A percentile compares a stretch with the other conserved stretches of the same genome.
These are phyloP conservation scores for Eilema depressum DNA, from an alignment of 2,888 invertebrate genomes.

Conservation along the genomic window DNA sequence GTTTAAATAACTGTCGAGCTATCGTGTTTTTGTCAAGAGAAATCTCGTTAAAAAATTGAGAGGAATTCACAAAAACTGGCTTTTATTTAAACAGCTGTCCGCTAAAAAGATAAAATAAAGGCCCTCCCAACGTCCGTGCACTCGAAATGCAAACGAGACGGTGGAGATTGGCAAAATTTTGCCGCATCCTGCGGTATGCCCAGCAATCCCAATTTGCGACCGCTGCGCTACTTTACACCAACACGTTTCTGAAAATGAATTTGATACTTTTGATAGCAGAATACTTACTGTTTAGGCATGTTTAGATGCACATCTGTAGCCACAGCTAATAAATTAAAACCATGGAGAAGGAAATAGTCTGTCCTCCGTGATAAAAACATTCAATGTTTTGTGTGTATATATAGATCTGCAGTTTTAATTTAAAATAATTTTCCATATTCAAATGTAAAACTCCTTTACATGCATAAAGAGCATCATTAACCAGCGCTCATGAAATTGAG, in stretches of 20 bases:
- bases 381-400: neutral
- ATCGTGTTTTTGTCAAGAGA: conserved; percentile 69
- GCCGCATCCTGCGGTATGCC: conserved; percentile 52
- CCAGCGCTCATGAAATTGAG: neutral
- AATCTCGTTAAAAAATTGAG: conserved; percentile 75
- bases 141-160: conserved; percentile 76
- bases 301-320: neutral
- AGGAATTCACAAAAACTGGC: conserved; percentile 75
- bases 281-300: neutral
- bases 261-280: conserved; percentile 27
- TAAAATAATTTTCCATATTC: too few relatives aligned
- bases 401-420: neutral
- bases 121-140: conserved; percentile 61
- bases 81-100: conserved; percentile 75
- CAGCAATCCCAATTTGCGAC: conserved; percentile 49
- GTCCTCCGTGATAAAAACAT: too few relatives aligned
- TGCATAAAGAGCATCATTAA: neutral
- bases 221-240: conserved; percentile 24
- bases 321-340: neutral
- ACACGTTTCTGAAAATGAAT: conserved; percentile 24
- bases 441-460: neutral
- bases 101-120: conserved; percentile 72
- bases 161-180: conserved; percentile 68
- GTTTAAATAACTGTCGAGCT: conserved; percentile 77
- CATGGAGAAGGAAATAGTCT: too few relatives aligned